These are phyloP conservation scores for Sebastes trivittatus DNA, from an alignment of 2,797 vertebrate genomes.

Conservation along the genomic window DNA sequence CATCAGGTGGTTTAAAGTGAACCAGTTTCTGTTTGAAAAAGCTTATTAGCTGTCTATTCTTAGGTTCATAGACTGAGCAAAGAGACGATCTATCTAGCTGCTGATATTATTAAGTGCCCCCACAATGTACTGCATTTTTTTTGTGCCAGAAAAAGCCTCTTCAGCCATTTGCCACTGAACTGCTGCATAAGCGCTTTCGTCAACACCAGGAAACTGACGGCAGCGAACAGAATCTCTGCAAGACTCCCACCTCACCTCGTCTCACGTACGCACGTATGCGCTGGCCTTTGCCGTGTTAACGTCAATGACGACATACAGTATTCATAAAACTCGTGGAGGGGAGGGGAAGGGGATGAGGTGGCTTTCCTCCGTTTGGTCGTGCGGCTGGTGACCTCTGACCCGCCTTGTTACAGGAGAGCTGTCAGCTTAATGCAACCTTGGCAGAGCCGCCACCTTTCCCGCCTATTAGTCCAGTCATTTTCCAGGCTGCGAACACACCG, in stretches of 20 bases:
- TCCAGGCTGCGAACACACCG: slow-evolving; percentile 78
- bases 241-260: slow-evolving; percentile 12
- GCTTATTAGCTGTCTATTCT: slow-evolving; percentile 20
- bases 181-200: slow-evolving; percentile 59
- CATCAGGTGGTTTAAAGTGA: slow-evolving; percentile 9
- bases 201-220: slow-evolving; percentile 48
- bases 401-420: slow-evolving; percentile 80
- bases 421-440: slow-evolving; percentile 89
- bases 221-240: slow-evolving; percentile 10
- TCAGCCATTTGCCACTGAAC: slow-evolving; percentile 59
- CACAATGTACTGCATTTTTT: slow-evolving; percentile 14
- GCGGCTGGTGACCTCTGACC: slow-evolving; percentile 81
- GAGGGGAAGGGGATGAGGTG: slow-evolving; percentile 60
- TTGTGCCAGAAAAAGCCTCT: slow-evolving; percentile 50
- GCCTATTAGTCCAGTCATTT: slow-evolving; percentile 85
- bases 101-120: slow-evolving; percentile 56
- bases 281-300: slow-evolving; percentile 18
- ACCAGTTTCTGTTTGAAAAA: not conserved
- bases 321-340: slow-evolving; percentile 85
- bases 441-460: slow-evolving; percentile 83
- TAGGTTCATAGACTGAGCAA: slow-evolving; percentile 10
- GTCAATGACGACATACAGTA: slow-evolving; percentile 55
- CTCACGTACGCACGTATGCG: not conserved
- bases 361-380: slow-evolving; percentile 83
- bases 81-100: slow-evolving; percentile 20